Conservation (phyloP, 1,140 invertebrate species). For the Drosophila fuyamai region DNA sequence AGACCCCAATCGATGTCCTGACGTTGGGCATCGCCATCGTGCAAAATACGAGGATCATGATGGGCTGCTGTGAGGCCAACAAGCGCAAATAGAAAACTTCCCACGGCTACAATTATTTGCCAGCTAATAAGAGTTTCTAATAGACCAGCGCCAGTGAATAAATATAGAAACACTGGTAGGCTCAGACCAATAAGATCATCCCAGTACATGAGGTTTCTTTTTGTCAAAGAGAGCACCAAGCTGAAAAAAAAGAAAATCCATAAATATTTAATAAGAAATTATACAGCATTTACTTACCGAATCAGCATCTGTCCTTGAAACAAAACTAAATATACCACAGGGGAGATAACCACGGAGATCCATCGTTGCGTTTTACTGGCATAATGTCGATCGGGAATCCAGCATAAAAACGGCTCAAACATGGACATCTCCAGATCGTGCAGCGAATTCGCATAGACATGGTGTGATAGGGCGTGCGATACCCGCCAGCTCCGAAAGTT, state of each 20-base stretch:
- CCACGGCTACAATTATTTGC: constrained; percentile 86
- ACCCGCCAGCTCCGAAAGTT: constrained; percentile 90
- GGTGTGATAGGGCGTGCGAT: constrained; percentile 91
- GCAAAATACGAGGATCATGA: constrained; percentile 92
- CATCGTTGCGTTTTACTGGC: constrained; percentile 75
- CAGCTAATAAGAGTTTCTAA: constrained; percentile 85
- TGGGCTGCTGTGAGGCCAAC: constrained; percentile 92
- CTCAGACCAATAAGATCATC: constrained; percentile 85
- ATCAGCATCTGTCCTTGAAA: constrained; percentile 84
- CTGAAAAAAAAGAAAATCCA: constrained; percentile 20
- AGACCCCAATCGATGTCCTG: constrained; percentile 91
- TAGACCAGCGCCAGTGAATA: constrained; percentile 67
- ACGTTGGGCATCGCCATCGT: constrained; percentile 90
- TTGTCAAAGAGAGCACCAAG: constrained; percentile 32
- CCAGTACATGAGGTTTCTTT: constrained; percentile 66
- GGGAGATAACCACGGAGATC: constrained; percentile 85
- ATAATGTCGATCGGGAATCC: constrained; percentile 86
- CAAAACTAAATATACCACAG: constrained; percentile 85
- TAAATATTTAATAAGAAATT: background rate
- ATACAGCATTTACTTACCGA: constrained; percentile 82
- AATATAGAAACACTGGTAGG: constrained; percentile 85
- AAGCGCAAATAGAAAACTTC: constrained; percentile 87
- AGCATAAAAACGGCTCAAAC: constrained; percentile 89
- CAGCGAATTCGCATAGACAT: constrained; percentile 91
- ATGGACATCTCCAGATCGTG: constrained; percentile 91